Percentiles rank a stretch among this genome's conserved stretches.
Evolutionary conservation across 2,113 vertebrate species (phyloP).

Genomic region (Takifugu bimaculatus): DNA sequence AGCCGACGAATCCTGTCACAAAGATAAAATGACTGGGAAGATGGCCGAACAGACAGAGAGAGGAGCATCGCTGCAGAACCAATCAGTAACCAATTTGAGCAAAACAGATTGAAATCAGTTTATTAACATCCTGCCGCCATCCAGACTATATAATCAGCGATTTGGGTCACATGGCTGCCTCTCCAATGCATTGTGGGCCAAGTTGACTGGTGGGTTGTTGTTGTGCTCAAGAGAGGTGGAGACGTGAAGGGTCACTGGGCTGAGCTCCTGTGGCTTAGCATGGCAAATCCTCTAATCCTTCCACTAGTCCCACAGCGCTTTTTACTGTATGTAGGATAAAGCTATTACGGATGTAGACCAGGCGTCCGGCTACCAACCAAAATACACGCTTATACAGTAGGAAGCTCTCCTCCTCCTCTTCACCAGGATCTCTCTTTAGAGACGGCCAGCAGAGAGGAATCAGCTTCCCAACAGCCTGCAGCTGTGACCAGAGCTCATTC

Average conservation of each 20-base stretch:
- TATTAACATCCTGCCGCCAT: slow-evolving; percentile 16
- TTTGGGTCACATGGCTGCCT: slow-evolving; percentile 23
- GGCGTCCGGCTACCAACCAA: too few species aligned
- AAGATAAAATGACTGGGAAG: slow-evolving; percentile 7
- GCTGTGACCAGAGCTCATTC: too few species aligned
- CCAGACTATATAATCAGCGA: slow-evolving; percentile 20
- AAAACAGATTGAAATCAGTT: slow-evolving; percentile 26
- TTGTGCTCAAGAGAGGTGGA: slow-evolving; percentile 28
- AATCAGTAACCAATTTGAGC: neutral
- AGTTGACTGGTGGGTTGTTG: slow-evolving; percentile 24
- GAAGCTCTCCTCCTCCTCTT: slow-evolving; percentile 13
- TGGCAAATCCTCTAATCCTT: slow-evolving; percentile 74
- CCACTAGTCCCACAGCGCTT: slow-evolving; percentile 38
- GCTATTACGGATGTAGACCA: slow-evolving; percentile 32
- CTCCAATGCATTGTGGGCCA: neutral
- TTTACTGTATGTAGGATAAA: slow-evolving; percentile 63
- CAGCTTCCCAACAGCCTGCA: too few species aligned
- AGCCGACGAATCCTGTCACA: neutral
- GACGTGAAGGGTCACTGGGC: slow-evolving; percentile 55
- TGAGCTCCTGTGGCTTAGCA: slow-evolving; percentile 65
- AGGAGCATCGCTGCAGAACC: too few species aligned
- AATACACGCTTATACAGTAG: neutral
- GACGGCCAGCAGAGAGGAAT: too few species aligned
- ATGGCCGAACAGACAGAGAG: too few species aligned
- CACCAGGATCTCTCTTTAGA: neutral